phyloP scores from a whole-genome alignment of 37 sponge, comb jelly and placozoan genomes.

The Chondrilla cf. caribensis region DNA sequence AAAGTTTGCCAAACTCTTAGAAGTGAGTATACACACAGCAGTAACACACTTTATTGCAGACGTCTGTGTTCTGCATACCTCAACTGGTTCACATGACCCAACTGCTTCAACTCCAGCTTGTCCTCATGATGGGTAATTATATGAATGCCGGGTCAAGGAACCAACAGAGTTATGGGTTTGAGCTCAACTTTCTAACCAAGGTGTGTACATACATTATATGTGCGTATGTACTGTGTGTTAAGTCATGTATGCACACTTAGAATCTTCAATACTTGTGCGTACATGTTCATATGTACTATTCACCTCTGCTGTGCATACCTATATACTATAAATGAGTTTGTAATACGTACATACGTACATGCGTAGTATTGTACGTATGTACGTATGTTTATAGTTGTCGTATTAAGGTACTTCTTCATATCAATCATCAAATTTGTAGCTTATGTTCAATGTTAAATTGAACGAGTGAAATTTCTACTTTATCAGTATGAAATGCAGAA shows the following conservation, averaged over 20 bases:
- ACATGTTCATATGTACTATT: neutral
- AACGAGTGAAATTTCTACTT: no score
- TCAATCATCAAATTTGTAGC: no score
- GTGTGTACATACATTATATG: constrained; percentile 13
- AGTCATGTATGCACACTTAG: neutral
- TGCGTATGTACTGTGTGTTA: constrained; percentile 11
- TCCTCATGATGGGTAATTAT: constrained; percentile 96
- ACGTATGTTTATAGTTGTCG: neutral
- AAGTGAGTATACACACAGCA: constrained; percentile 43
- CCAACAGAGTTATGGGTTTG: constrained; percentile 86
- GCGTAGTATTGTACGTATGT: neutral
- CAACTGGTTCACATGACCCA: no score
- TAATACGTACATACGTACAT: neutral
- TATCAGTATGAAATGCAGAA: no score
- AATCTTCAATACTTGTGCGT: neutral
- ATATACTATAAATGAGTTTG: neutral
- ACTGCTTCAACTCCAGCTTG: constrained; percentile 49
- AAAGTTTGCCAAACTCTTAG: constrained; percentile 77
- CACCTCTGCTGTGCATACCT: no score
- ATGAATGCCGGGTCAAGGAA: constrained; percentile 97
- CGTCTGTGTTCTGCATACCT: no score
- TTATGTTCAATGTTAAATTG: no score
- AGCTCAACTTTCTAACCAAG: constrained; percentile 94
- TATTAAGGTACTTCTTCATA: neutral
- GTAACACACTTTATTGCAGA: neutral